These are phyloP conservation scores for Shargacucullia verbasci DNA, from an alignment of 2,888 invertebrate species.

Conservation along the genomic window DNA sequence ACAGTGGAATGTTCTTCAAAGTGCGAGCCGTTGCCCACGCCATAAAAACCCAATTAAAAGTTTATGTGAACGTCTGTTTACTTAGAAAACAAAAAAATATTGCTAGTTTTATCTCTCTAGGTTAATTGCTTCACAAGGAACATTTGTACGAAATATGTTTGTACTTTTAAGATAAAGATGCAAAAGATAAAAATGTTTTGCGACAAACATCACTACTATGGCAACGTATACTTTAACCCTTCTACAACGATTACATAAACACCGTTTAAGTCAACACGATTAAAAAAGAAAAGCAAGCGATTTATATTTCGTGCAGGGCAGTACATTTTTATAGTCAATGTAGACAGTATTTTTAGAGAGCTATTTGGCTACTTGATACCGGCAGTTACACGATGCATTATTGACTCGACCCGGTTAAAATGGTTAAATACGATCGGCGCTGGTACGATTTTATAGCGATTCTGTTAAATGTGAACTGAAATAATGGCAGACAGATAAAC, in stretches of 20 bases:
- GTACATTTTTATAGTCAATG: constrained; percentile 59
- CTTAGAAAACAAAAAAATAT: constrained; percentile 36
- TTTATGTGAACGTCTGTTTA: constrained; percentile 29
- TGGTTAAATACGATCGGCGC: constrained; percentile 47
- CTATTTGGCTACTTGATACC: constrained; percentile 70
- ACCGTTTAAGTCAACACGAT: neutral
- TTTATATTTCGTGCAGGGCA: constrained; percentile 28
- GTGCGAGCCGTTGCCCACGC: neutral
- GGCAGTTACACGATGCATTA: constrained; percentile 66
- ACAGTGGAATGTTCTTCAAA: constrained; percentile 1
- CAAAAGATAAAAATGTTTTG: constrained; percentile 5
- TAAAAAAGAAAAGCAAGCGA: neutral
- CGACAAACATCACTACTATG: neutral
- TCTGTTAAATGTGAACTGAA: constrained; percentile 25
- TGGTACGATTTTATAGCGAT: constrained; percentile 39
- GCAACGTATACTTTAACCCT: too few relatives aligned
- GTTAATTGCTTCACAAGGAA: constrained; percentile 23
- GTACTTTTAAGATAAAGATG: constrained; percentile 5
- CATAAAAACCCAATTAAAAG: constrained; percentile 37
- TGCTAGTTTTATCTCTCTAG: constrained; percentile 18
- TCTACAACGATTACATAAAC: too few relatives aligned
- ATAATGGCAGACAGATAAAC: constrained; percentile 23
- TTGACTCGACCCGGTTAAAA: constrained; percentile 61
- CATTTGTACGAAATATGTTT: constrained; percentile 7
- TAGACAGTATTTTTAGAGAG: constrained; percentile 67